Conservation (phyloP, 1,140 invertebrate genomes). For the Archivesica marissinica region DNA sequence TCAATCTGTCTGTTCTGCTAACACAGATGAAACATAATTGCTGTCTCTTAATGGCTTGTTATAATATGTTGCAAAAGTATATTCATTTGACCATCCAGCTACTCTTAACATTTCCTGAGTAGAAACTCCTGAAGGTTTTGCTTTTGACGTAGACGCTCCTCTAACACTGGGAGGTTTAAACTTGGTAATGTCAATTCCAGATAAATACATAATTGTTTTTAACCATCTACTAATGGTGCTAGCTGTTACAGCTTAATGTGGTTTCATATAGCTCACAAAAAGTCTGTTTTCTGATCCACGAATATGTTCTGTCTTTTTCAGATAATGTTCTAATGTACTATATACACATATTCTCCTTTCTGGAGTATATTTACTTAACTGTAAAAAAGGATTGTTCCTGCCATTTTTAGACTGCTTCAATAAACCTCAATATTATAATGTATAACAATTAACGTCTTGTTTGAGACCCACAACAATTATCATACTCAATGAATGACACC, state of each 20-base stretch:
- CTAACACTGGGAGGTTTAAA: slow-evolving; percentile 21
- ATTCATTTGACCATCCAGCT: slow-evolving; percentile 43
- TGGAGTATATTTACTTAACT: slow-evolving; percentile 11
- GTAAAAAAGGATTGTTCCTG: neutral
- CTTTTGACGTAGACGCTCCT: slow-evolving; percentile 17
- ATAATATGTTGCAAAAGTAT: slow-evolving; percentile 37
- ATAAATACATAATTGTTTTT: slow-evolving; percentile 1
- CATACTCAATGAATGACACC: slow-evolving; percentile 25
- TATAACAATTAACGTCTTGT: neutral
- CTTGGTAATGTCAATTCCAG: slow-evolving; percentile 25
- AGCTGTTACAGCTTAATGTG: slow-evolving; percentile 2
- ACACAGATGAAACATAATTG: no score
- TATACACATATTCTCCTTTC: slow-evolving; percentile 35
- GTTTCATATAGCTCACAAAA: slow-evolving; percentile 43
- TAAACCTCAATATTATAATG: slow-evolving; percentile 21
- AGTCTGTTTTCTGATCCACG: neutral
- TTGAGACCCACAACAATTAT: slow-evolving; percentile 1
- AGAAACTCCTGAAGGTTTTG: slow-evolving; percentile 12
- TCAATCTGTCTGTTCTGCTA: no score
- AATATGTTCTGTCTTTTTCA: no score
- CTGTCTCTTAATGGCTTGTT: slow-evolving; percentile 30
- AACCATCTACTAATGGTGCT: slow-evolving; percentile 32
- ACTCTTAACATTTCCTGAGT: slow-evolving; percentile 33
- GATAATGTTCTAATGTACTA: slow-evolving; percentile 11
- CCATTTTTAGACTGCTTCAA: slow-evolving; percentile 22